Percentiles rank a stretch among this genome's conserved stretches.
These are phyloP conservation scores for Dryoscopus gambensis DNA, from an alignment of 2,113 vertebrate species.

Conservation along the genomic window DNA sequence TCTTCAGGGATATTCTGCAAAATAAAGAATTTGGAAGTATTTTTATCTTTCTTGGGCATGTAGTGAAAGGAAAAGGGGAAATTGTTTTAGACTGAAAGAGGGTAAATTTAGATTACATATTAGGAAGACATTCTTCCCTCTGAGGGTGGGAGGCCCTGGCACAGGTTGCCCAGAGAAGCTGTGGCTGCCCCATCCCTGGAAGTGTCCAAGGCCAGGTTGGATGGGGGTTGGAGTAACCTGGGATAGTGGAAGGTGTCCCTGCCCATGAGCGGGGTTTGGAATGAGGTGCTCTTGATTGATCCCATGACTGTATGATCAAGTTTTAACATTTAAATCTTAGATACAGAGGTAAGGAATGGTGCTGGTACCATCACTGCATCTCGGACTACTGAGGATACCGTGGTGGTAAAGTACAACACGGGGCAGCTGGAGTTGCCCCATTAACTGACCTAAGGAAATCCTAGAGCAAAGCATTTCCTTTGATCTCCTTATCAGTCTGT, in stretches of 20 bases:
- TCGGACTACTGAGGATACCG: neutral
- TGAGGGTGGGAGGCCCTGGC: neutral
- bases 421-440: neutral
- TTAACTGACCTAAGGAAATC: neutral
- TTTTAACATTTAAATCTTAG: neutral
- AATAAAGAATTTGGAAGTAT: neutral
- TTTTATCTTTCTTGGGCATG: neutral
- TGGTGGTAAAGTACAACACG: neutral
- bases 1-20: neutral
- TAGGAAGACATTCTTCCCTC: neutral
- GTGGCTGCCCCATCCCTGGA: neutral
- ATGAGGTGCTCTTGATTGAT: neutral
- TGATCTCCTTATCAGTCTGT: neutral
- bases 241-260: neutral
- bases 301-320: neutral
- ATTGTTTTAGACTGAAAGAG: neutral
- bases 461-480: neutral
- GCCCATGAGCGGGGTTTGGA: too few relatives aligned
- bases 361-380: neutral
- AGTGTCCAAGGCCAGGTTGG: neutral
- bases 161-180: neutral
- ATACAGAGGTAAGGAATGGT: neutral
- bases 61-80: neutral
- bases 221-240: accelerated
- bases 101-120: neutral